Evolutionary conservation across 2,888 invertebrate genomes (phyloP), one percentile per base, ranked within the genome.

Genomic region (Dynastes tityus): DNA sequence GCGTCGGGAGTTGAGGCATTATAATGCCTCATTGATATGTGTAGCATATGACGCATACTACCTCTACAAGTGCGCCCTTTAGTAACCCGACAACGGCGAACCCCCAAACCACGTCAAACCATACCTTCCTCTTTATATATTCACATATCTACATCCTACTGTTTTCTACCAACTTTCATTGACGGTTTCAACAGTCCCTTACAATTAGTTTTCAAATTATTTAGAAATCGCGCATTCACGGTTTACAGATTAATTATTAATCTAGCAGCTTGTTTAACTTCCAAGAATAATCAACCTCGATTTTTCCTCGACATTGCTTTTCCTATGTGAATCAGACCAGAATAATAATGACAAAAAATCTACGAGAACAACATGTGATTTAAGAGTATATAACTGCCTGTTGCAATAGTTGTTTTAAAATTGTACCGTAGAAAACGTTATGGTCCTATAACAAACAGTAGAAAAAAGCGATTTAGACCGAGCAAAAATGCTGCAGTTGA

Each of bases 21-120:
- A 82, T 83, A 82, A 82, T 83, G 81, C 83, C 83, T 83, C 83
- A 83, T 83, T 83, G 83, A 83, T 83, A 83, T 83, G 83, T 83
- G 82, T 81, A 79, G 81, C 83, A 81, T 82, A 83, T 82, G 83
- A 82, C 82, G 82, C 81, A 45, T 45, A 80, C 78, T 80, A 80
- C 80, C 80, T 77, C 77, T 73, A 78, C 75, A 73, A 77, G 71
- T 77, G 77, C 63, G 61, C 16, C 77, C 70, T 27, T 51, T 32
- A 55, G 65, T 76, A 77, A 77, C 77, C 63, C 71, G 71, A 77
- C 77, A 67, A 65, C 53, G 53, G 70, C 78, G 53, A 53, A 53
- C 16, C 53, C n/a, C 5, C 45, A 5, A 53, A 53, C 58, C 22
- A 2, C 22, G 22, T 78, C 73, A 61, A 63, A 73, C 64, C 77